A percentile compares a stretch with the other conserved stretches of the same genome.
Evolutionary conservation across 2,888 invertebrate genomes (phyloP).

Genomic region (Keiferia lycopersicella): DNA sequence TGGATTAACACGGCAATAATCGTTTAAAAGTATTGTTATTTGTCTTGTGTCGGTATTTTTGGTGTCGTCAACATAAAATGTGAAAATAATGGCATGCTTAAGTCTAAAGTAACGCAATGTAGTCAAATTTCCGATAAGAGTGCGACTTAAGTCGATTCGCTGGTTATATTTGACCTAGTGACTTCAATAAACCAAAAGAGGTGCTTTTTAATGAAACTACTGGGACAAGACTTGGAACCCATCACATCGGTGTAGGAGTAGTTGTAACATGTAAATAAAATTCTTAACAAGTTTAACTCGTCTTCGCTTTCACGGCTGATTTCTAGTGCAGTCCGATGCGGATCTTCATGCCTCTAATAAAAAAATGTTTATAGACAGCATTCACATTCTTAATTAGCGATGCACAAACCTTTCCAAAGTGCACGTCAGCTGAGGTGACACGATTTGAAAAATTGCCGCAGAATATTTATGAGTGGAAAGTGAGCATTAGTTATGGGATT

Average conservation of each 20-base stretch:
- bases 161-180: slow-evolving; percentile 4
- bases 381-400: slow-evolving; percentile 26
- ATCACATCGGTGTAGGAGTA: slow-evolving; percentile 1
- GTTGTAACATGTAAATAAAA: slow-evolving; percentile 54
- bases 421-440: slow-evolving; percentile 34
- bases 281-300: slow-evolving; percentile 56
- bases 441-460: slow-evolving; percentile 29
- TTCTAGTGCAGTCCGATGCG: slow-evolving; percentile 59
- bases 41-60: slow-evolving; percentile 11
- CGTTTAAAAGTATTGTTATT: slow-evolving; percentile 11
- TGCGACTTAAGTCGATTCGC: slow-evolving; percentile 36
- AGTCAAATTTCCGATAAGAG: slow-evolving; percentile 34
- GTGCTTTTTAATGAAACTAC: not conserved
- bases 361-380: slow-evolving; percentile 35
- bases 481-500: slow-evolving; percentile 23
- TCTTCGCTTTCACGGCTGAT: slow-evolving; percentile 69
- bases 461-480: slow-evolving; percentile 32
- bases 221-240: too few relatives aligned
- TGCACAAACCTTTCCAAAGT: slow-evolving; percentile 33
- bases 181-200: not conserved
- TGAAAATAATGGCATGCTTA: not conserved
- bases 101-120: not conserved
- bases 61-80: not conserved
- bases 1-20: slow-evolving; percentile 21
- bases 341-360: slow-evolving; percentile 52